Conservation (phyloP, 2,113 vertebrate genomes). For the Motacilla alba region DNA sequence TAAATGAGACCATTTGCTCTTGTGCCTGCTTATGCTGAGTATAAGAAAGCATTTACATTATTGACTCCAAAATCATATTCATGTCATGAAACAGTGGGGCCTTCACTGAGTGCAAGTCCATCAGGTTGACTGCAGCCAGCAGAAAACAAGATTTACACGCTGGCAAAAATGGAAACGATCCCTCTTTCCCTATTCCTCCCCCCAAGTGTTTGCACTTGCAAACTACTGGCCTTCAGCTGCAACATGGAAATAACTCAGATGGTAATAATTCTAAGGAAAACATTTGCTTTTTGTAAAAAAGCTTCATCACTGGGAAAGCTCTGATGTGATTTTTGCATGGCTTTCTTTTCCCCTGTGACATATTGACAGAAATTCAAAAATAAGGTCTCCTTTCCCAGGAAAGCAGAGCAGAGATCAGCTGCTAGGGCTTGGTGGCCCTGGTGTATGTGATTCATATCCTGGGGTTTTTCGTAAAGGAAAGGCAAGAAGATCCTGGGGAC, state of each 20-base stretch:
- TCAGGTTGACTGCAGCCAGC: not conserved
- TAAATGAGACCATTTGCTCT: not conserved
- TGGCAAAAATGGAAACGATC: not conserved
- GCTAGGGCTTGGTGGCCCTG: not conserved
- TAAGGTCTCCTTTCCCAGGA: not conserved
- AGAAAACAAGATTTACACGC: constrained; percentile 37
- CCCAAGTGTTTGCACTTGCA: constrained; percentile 26
- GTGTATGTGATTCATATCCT: not conserved
- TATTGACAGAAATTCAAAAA: constrained; percentile 1
- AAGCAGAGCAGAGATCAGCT: not conserved
- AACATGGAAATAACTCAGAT: constrained; percentile 42
- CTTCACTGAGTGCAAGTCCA: constrained; percentile 4
- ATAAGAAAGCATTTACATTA: constrained; percentile 17
- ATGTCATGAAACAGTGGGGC: not conserved
- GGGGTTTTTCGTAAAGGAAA: not conserved
- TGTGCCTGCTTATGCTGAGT: not conserved
- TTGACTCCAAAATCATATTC: constrained; percentile 4
- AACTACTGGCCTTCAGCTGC: constrained; percentile 46
- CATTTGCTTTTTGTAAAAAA: constrained; percentile 41
- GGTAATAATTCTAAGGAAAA: constrained; percentile 56
- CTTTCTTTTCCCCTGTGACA: not conserved
- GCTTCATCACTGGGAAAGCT: not conserved
- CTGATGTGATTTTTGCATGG: not conserved
- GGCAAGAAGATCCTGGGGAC: not conserved
- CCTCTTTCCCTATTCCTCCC: not conserved